phyloP scores from a whole-genome alignment of 2,888 invertebrate genomes.

The Noctua janthe region DNA sequence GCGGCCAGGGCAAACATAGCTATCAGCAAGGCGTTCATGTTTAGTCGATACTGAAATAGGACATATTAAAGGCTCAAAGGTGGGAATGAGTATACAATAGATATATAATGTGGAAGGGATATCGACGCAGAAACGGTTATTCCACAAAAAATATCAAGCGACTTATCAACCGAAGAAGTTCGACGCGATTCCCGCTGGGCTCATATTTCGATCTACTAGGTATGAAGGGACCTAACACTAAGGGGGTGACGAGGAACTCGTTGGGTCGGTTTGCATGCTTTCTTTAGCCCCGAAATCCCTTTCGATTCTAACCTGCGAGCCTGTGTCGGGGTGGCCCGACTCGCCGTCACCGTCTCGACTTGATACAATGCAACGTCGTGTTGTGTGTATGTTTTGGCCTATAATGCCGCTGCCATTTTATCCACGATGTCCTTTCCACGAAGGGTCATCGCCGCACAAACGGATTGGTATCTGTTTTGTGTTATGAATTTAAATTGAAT shows the following conservation, averaged over 20 bases:
- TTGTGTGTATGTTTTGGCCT: neutral
- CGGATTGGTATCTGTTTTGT: neutral
- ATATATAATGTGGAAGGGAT: neutral
- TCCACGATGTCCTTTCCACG: neutral
- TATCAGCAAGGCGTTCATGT: constrained; percentile 71
- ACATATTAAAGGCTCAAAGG: neutral
- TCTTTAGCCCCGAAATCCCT: neutral
- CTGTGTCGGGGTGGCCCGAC: neutral
- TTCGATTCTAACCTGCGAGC: neutral
- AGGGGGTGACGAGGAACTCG: neutral
- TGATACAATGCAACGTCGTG: neutral
- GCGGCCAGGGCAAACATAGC: constrained; percentile 66
- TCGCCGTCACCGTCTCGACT: neutral
- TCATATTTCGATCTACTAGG: neutral
- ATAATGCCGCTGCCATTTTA: neutral
- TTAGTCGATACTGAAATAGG: constrained; percentile 35
- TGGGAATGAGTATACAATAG: neutral
- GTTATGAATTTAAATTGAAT: neutral
- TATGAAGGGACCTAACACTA: neutral
- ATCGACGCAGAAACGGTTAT: neutral
- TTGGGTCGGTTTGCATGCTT: neutral
- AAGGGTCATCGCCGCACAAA: neutral
- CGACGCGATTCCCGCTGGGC: neutral
- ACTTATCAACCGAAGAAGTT: neutral
- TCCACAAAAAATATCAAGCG: neutral